Conservation (phyloP, 1,140 invertebrate genomes). For the Solenopsis fugax region DNA sequence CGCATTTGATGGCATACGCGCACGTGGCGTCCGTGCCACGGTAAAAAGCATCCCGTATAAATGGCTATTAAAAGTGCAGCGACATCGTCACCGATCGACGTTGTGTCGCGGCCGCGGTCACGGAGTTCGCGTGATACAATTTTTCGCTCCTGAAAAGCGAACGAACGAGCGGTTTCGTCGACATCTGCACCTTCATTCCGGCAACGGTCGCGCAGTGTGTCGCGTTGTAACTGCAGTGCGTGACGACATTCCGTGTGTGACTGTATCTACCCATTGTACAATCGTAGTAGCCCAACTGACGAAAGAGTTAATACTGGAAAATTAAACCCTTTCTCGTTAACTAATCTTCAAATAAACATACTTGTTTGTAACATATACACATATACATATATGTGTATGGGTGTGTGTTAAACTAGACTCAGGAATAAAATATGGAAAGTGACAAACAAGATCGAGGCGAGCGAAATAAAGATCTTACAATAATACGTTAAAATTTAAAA, state of each 20-base stretch:
- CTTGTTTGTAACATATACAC: not conserved
- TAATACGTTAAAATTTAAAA: no score
- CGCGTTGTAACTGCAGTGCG: slow-evolving; percentile 34
- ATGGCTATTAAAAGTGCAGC: slow-evolving; percentile 58
- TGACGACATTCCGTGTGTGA: slow-evolving; percentile 25
- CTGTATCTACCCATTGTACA: not conserved
- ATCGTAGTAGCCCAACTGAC: not conserved
- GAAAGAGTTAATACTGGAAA: slow-evolving; percentile 15
- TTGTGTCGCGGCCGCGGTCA: slow-evolving; percentile 4
- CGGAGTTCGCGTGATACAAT: slow-evolving; percentile 7
- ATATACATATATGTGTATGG: no score
- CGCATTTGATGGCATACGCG: slow-evolving; percentile 26
- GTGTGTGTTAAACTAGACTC: no score
- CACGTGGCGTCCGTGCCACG: slow-evolving; percentile 20
- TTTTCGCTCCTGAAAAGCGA: slow-evolving; percentile 40
- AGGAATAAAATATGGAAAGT: no score
- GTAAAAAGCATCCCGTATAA: slow-evolving; percentile 57
- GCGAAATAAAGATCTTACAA: no score
- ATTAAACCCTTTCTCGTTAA: not conserved
- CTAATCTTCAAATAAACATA: not conserved
- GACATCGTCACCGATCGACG: slow-evolving; percentile 52
- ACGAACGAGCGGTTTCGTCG: slow-evolving; percentile 21
- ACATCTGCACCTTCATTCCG: slow-evolving; percentile 39
- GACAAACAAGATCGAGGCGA: no score
- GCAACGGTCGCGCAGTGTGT: slow-evolving; percentile 3